A percentile compares a stretch with the other conserved stretches of the same genome.
phyloP scores from a whole-genome alignment of 1,140 invertebrate species.

The Melitaea cinxia region DNA sequence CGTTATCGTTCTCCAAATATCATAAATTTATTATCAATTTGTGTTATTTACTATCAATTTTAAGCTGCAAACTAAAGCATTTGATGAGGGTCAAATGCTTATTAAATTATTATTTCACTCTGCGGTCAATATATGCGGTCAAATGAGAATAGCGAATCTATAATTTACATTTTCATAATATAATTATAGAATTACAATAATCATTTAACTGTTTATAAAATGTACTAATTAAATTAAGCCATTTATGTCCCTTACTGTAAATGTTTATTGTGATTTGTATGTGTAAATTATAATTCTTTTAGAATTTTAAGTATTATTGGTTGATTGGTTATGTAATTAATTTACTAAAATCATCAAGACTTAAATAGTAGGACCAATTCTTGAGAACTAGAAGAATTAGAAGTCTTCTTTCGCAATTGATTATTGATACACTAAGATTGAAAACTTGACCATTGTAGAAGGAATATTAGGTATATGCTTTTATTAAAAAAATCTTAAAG shows the following conservation, averaged over 20 bases:
- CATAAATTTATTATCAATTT: neutral
- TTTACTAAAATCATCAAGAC: too few species aligned
- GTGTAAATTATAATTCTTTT: too few species aligned
- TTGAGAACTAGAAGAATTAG: too few species aligned
- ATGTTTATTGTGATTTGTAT: too few species aligned
- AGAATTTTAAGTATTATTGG: too few species aligned
- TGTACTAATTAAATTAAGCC: neutral
- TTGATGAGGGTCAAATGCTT: neutral
- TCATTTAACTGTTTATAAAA: neutral
- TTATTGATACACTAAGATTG: too few species aligned
- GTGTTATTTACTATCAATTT: neutral
- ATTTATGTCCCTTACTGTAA: neutral
- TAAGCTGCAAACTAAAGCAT: neutral
- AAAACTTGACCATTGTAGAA: too few species aligned
- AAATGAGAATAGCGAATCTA: neutral
- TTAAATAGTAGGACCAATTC: too few species aligned
- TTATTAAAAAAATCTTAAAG: too few species aligned
- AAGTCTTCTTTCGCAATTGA: too few species aligned
- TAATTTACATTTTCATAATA: neutral
- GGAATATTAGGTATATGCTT: too few species aligned
- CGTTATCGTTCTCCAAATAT: neutral
- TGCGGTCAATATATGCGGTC: neutral
- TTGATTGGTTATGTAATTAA: too few species aligned
- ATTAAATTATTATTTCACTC: neutral
- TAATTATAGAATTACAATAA: neutral